Evolutionary conservation across 2,797 vertebrate genomes (phyloP), one percentile per base, ranked within the genome.

Genomic region (Scleropages formosus): DNA sequence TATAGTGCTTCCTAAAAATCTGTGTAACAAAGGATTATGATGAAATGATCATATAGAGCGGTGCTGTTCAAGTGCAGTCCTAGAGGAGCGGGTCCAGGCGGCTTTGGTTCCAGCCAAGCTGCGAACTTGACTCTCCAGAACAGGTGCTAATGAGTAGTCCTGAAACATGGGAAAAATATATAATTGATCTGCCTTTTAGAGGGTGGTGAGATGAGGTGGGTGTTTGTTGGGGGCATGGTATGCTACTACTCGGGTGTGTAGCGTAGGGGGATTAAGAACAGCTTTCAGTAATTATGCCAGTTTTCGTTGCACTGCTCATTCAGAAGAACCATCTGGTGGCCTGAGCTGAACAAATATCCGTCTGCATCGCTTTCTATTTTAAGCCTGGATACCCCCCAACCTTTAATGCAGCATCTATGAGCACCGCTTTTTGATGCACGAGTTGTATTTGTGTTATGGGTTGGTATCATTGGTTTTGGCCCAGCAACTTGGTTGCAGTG

Each of bases 251-350:
- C 22, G 22, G 68, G 51, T 31, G 47, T 58, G 68, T 71, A 71
- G 51, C 49, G 22, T 3, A 18, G 3, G 69, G 18, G 26, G 24
- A 10, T 27, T 59, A 27, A 15, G 65, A 65, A 61, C 58, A 46
- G 58, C 67, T 72, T 64, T 78, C 75, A 63, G 56, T 77, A 51
- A 75, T 56, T 53, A 68, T 77, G 69, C 58, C 79, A 67, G 63
- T 78, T 70, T 74, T 68, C 63, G 18, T 63, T 47, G 49, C 72
- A 66, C 80, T 24, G 47, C 75, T 81, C 78, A 64, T 46, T 81
- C 76, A 56, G 70, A 24, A 26, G 53, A 77, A 76, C 82, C 79
- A 85, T 83, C 82, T 82, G 81, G 77, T 76, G 74, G 49, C 58
- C 64, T 44, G 47, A 31, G 68, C 80, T 76, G 63, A 79, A 64